Evolutionary conservation across 2,888 invertebrate genomes (phyloP), one percentile per base, ranked within the genome.

Genomic region (Temnothorax ravouxi): DNA sequence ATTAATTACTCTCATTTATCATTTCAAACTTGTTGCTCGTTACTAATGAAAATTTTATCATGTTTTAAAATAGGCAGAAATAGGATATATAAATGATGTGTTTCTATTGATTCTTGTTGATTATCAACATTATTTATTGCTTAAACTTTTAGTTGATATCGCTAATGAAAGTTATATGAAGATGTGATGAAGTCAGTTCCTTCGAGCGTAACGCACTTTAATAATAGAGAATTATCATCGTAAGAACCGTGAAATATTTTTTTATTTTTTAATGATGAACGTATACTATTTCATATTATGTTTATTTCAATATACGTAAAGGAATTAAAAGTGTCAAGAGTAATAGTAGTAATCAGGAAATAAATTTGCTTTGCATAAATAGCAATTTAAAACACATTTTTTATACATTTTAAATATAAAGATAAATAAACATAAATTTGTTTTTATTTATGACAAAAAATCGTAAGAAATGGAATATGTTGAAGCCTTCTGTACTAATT

Each of bases 111-210:
- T 64, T 76, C 9, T 76, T 62, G 34, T 38, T 29, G 2, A 15
- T 61, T n/a, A 61, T n/a, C 9, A 61, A 50, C 38, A 62, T 62
- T 61, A 21, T 41, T 41, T 62, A 61, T 61, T 2, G 9, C n/a
- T 64, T 44, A 54, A 52, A 54, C 29, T 54, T 41, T 54, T 25
- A 66, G 1, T 54, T n/a, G 66, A 64, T 66, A 66, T 9, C 38
- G 11, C 3, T 34, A 50, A 18, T 2, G 50, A 62, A 75, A 52
- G 4, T 66, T 34, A 21, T 54, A 18, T 34, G 1, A 13, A 25
- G 34, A 29, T 59, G 3, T n/a, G 34, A 47, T 54, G 25, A 66
- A 77, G 54, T 54, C 52, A 77, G 1, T 41, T 54, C 4, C 9
- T 38, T 62, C 44, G n/a, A 44, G 11, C 11, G 15, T 47, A 61